phyloP scores from a whole-genome alignment of 2,113 vertebrate genomes.

The Callipepla squamata region DNA sequence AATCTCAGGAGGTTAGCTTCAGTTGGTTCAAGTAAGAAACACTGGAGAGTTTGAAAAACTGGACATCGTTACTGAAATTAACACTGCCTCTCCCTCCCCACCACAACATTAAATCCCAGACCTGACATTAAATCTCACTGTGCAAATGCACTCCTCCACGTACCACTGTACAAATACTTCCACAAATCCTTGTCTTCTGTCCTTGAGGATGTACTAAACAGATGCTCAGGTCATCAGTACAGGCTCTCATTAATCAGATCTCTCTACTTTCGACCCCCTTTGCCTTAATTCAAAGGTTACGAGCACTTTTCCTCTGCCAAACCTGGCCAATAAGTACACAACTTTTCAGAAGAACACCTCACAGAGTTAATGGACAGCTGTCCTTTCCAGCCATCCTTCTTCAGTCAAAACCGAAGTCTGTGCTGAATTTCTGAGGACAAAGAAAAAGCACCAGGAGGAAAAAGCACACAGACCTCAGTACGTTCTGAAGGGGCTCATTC shows the following conservation, averaged over 20 bases:
- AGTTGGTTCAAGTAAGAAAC: not conserved
- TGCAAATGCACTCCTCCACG: not conserved
- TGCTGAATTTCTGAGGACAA: not conserved
- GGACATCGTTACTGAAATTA: not conserved
- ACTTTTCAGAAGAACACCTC: not conserved
- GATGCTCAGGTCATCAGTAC: not conserved
- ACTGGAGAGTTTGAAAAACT: not conserved
- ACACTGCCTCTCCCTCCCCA: not conserved
- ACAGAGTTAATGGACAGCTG: not conserved
- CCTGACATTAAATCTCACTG: not conserved
- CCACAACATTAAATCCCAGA: not conserved
- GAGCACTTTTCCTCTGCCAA: not conserved
- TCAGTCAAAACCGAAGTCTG: not conserved
- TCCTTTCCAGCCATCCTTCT: not conserved
- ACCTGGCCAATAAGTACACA: not conserved
- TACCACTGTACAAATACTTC: not conserved
- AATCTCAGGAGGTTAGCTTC: not conserved
- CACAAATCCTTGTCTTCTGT: not conserved
- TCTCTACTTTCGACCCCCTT: not conserved
- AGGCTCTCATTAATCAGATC: not conserved
- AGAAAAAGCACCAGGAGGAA: not conserved
- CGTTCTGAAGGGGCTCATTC: not conserved
- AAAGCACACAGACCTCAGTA: not conserved
- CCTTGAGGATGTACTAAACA: not conserved
- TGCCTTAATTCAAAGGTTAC: not conserved